Conservation (phyloP, 2,113 vertebrate genomes). For the Lepus timidus region DNA sequence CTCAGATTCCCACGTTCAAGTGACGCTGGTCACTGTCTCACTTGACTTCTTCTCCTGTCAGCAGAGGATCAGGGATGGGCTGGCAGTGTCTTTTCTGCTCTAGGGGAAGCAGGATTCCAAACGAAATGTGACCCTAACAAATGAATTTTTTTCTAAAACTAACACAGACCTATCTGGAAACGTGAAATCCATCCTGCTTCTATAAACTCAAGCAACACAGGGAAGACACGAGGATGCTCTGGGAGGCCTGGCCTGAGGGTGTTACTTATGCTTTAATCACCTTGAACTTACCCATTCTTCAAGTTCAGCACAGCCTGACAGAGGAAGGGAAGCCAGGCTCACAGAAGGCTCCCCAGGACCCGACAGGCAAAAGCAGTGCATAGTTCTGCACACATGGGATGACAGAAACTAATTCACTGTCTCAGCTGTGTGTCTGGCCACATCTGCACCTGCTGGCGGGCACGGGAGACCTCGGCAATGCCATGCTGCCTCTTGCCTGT, state of each 20-base stretch:
- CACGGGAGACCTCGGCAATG: neutral
- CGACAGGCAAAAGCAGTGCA: neutral
- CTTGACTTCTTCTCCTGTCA: neutral
- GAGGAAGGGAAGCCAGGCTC: neutral
- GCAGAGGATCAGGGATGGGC: neutral
- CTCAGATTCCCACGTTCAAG: neutral
- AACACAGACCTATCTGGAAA: neutral
- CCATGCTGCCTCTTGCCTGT: conserved; percentile 46
- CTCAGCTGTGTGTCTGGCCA: neutral
- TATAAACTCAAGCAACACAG: neutral
- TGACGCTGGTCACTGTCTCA: too few relatives aligned
- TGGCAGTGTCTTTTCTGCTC: neutral
- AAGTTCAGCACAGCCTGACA: neutral
- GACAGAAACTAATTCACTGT: conserved; percentile 44
- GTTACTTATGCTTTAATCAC: neutral
- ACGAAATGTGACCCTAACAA: neutral
- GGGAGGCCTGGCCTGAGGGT: neutral
- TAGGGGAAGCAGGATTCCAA: neutral
- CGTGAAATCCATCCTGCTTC: neutral
- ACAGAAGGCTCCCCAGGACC: neutral
- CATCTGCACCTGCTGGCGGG: neutral
- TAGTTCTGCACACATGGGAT: neutral
- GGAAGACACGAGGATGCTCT: neutral
- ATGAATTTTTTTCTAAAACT: neutral
- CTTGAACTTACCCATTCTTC: neutral